Percentiles rank a stretch among this genome's conserved stretches.
Conservation (phyloP, 2,888 invertebrate genomes). For the Cremastinae sp. region DNA sequence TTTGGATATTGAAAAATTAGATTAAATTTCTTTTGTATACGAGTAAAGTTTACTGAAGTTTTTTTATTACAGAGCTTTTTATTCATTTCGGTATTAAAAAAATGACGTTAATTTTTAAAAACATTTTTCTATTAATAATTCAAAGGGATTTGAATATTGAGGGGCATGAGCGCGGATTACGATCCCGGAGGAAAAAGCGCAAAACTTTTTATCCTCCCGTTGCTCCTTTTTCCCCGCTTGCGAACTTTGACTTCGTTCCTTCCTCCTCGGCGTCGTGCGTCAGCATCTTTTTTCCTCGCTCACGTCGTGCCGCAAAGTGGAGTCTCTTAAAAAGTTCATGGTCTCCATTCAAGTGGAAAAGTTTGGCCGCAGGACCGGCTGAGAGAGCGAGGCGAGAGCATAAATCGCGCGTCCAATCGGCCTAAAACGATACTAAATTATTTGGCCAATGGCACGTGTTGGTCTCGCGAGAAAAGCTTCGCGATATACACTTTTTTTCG, state of each 20-base stretch:
- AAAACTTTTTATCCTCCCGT: not conserved
- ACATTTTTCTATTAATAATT: no score
- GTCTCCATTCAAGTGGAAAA: conserved; percentile 39
- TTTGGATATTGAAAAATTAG: no score
- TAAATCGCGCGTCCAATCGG: conserved; percentile 76
- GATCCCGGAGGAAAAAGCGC: not conserved
- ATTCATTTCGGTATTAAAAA: no score
- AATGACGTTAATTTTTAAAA: no score
- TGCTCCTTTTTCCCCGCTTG: not conserved
- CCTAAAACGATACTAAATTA: conserved; percentile 78
- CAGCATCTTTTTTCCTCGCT: conserved; percentile 9
- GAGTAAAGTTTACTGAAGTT: no score
- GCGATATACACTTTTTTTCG: conserved; percentile 38
- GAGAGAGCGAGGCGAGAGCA: conserved; percentile 59
- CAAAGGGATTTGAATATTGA: no score
- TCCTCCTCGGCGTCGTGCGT: not conserved
- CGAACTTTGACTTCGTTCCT: conserved; percentile 29
- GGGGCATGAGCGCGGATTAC: not conserved
- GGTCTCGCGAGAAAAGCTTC: conserved; percentile 54
- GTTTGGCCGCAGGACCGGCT: not conserved
- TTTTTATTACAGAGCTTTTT: no score
- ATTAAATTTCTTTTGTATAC: no score
- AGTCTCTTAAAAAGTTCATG: conserved; percentile 53
- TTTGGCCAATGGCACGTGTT: conserved; percentile 67
- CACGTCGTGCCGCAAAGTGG: conserved; percentile 28